Evolutionary conservation across 1,140 invertebrate genomes (phyloP), one percentile per base, ranked within the genome.

Genomic region (Atta cephalotes): DNA sequence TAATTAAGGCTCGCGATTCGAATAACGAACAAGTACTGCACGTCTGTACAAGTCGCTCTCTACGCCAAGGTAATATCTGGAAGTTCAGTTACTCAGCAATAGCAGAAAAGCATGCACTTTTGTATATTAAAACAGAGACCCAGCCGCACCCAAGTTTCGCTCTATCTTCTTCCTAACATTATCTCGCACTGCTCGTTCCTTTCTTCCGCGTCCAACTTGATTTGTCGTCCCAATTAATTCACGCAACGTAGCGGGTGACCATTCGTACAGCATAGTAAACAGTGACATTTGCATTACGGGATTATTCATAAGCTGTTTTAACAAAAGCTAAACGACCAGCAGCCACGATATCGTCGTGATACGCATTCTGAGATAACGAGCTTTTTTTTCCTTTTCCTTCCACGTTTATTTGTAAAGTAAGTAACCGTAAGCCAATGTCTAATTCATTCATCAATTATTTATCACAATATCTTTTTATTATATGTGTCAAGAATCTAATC

Each of bases 1-100:
- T 86, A 90, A 90, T 90, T 86, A 82, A 88, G 63, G 45, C 28
- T 80, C 18, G 53, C 25, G 77, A 66, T 76, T 86, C 81, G 56
- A 63, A 39, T 53, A 21, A 39, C 9, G 60, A n/a, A 66, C 28
- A 70, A 60, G 18, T 68, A 79, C 70, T 60, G 28, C 60, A 6
- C 39, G 25, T 62, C 25, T 39, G 39, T 25, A 35, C 53, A 25
- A 74, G 51, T 60, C 18, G 39, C 49, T 51, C 7, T 77, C 60
- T 31, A 51, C 14, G n/a, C 14, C 28, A 25, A 31, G 7, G 9
- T 84, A 84, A 84, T 84, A 74, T 62, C 39, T 25, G 56, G 25
- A 74, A 62, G 80, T 85, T 74, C 82, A 21, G 35, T 60, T 58
- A 45, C 7, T 84, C 25, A 14, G 68, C 80, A 84, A 76, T 49